Conservation (phyloP, 2,797 vertebrate species). For the Bovichtus diacanthus region DNA sequence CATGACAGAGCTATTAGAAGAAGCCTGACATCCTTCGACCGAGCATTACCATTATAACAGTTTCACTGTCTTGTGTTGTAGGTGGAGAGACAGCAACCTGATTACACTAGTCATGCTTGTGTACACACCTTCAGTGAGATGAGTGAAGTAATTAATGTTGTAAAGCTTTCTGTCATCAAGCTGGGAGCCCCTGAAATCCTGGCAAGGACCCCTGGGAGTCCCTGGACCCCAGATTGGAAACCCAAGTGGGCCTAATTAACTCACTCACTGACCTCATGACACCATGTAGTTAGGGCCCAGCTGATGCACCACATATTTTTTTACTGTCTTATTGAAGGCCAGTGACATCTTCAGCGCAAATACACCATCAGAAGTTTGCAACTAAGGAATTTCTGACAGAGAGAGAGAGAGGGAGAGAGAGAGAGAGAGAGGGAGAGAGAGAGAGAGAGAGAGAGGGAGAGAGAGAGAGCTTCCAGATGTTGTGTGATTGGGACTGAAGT, state of each 20-base stretch:
- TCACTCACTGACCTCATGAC: slow-evolving; percentile 43
- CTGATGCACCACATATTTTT: slow-evolving; percentile 10
- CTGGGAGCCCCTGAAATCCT: slow-evolving; percentile 31
- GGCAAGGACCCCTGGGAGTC: slow-evolving; percentile 58
- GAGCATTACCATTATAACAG: neutral
- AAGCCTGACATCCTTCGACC: neutral
- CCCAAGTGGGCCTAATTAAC: slow-evolving; percentile 35
- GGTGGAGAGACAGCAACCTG: slow-evolving; percentile 1
- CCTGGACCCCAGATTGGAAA: slow-evolving; percentile 54
- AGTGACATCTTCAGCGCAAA: slow-evolving; percentile 43
- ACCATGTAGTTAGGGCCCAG: neutral
- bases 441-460: slow-evolving; percentile 30
- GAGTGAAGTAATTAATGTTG: neutral
- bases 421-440: slow-evolving; percentile 15
- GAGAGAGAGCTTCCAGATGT: slow-evolving; percentile 77
- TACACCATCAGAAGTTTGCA: slow-evolving; percentile 51
- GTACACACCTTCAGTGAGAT: neutral
- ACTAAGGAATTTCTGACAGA: slow-evolving; percentile 43
- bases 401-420: slow-evolving; percentile 17
- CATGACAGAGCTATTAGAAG: neutral
- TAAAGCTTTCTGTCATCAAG: slow-evolving; percentile 12
- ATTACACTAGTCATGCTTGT: neutral
- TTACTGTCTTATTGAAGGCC: slow-evolving; percentile 5
- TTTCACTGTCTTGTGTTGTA: neutral
- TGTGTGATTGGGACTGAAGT: slow-evolving; percentile 47